Conservation (phyloP, 2,888 invertebrate genomes). For the Listrodromus nycthemerus region DNA sequence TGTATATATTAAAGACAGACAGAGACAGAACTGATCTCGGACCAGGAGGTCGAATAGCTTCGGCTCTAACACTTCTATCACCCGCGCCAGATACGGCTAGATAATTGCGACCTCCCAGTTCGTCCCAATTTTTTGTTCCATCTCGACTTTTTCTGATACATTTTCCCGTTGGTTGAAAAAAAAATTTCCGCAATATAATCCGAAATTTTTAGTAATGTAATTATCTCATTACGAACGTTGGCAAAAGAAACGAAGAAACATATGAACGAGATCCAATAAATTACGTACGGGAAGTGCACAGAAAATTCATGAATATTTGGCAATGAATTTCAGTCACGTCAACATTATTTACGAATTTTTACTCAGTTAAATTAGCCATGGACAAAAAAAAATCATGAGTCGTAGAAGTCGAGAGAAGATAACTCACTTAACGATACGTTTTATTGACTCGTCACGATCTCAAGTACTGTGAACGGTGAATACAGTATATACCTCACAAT, state of each 20-base stretch:
- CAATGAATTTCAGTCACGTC: background rate
- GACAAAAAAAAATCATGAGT: background rate
- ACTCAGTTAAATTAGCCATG: background rate
- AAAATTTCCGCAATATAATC: background rate
- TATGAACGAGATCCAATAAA: no score
- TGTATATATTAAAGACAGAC: constrained; percentile 20
- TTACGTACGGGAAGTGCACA: no score
- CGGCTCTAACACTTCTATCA: constrained; percentile 1
- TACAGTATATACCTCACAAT: constrained; percentile 5
- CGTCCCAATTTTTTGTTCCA: constrained; percentile 4
- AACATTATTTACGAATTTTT: background rate
- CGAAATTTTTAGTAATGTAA: background rate
- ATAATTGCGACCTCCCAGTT: background rate
- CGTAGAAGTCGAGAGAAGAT: background rate
- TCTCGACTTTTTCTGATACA: background rate
- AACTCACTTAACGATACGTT: background rate
- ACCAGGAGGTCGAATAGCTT: constrained; percentile 44
- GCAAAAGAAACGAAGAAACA: no score
- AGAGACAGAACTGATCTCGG: constrained; percentile 19
- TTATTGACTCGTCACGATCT: background rate
- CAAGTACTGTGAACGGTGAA: background rate
- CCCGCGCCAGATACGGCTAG: constrained; percentile 8
- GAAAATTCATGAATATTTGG: no score
- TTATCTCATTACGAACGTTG: no score
- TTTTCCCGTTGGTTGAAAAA: background rate